Conservation (phyloP, 2,888 invertebrate genomes). For the Limnephilus auricula region DNA sequence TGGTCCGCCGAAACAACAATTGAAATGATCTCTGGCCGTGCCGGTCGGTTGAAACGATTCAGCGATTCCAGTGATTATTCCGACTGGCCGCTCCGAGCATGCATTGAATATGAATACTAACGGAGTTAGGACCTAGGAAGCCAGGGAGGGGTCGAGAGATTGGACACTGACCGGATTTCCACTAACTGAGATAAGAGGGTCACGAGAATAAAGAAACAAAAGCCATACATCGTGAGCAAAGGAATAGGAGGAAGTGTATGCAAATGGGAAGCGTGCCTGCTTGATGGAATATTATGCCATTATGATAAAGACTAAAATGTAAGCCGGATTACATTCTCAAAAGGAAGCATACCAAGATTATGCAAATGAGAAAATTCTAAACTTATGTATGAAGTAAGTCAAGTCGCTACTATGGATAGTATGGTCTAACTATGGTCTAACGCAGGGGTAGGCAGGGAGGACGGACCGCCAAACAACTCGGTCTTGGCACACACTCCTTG, state of each 20-base stretch:
- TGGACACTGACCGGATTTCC: constrained; percentile 27
- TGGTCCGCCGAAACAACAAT: constrained; percentile 19
- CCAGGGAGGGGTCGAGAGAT: neutral
- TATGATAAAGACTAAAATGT: neutral
- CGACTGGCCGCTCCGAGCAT: neutral
- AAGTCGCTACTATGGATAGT: neutral
- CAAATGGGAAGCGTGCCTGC: neutral
- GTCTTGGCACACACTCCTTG: too few relatives aligned
- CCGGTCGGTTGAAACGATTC: constrained; percentile 22
- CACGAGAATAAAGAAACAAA: constrained; percentile 3
- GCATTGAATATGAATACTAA: neutral
- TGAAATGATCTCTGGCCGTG: neutral
- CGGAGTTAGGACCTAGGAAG: neutral
- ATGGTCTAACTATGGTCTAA: too few relatives aligned
- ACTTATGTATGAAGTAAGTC: neutral
- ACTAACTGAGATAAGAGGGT: constrained; percentile 28
- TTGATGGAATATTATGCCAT: neutral
- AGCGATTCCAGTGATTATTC: constrained; percentile 12
- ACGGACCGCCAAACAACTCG: too few relatives aligned
- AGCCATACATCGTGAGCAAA: neutral
- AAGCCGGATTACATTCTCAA: too few relatives aligned
- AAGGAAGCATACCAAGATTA: neutral
- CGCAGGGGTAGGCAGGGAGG: too few relatives aligned
- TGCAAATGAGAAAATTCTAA: neutral
- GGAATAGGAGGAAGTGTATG: neutral